Base-by-base conservation (phyloP, 2,888 invertebrate species). In the Ceramica pisi region DNA sequence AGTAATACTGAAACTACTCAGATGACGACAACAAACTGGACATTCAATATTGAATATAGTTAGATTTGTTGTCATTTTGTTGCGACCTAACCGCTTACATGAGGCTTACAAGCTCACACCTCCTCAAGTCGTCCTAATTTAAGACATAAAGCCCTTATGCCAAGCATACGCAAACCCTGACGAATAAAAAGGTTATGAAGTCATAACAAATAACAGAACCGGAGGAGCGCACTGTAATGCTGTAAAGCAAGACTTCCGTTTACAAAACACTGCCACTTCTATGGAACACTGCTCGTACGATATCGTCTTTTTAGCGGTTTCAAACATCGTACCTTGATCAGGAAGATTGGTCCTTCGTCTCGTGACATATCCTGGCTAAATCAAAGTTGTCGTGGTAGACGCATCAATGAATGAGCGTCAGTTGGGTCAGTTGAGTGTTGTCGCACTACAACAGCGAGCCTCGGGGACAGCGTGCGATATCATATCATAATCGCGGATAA, bases 401-500 rank as follows among this genome's bases (percentile, higher is more conserved):
- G 16, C 48, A 44, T 10, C 16, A 10, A 46, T 50, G 23, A 23
- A n/a, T 19, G 21, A 26, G 64, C 78, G 64, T 63, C 62, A 35
- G 71, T 41, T 31, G n/a, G 63, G 71, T 26, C n/a, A 65, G 68
- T 51, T 21, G 31, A 16, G 44, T 9, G 26, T 62, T 59, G 66
- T 46, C 59, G 62, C 71, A 72, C 83, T 67, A 62, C 56, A 16
- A 19, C 35, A 35, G 16, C 16, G 68, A 26, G 21, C 16, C 26
- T 21, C 38, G 38, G 26, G n/a, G 26, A 23, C 60, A 10, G 48
- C 31, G 35, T 23, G 73, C 57, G 78, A 78, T 82, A 82, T 26
- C 66, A 19, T 86, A 84, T 82, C 84, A 78, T 75, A 84, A 80
- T 74, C 72, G 68, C 12, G 84, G 84, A 82, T 86, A 73, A 71